Evolutionary conservation across 2,797 vertebrate species (phyloP), one percentile per base, ranked within the genome.

Genomic region (Tokudaia tokunoshimensis): DNA sequence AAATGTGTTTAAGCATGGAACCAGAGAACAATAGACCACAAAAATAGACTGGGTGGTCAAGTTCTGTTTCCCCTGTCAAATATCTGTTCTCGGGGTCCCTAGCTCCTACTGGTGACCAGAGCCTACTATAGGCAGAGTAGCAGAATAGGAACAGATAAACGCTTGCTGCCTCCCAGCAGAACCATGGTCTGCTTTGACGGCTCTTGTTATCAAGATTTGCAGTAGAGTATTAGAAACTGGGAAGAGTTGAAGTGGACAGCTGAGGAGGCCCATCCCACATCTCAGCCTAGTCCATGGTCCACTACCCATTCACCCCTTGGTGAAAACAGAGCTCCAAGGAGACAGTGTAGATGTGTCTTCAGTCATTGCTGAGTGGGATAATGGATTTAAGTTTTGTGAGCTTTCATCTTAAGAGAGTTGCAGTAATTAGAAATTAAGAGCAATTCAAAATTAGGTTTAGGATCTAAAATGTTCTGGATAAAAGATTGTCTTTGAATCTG

Each of bases 391-490:
- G 55, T 86, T 85, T 93, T 50, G 24, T 61, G 55, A 92, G 67
- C 31, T n/a, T 59, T 29, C 89, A 12, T 89, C 67, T 65, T 55
- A 87, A 87, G 24, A 34, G 10, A 83, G 2, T 37, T 65, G 4
- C 7, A 34, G 13, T 3, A 34, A 11, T 13, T 12, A 11, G 3
- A 70, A 4, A 50, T 59, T 29, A 41, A 20, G 31, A 70, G 55
- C 44, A 92, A 92, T 4, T 89, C 26, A 89, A 41, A 96, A 26
- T 86, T 75, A 74, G 24, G 15, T 65, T 80, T 52, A 65, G n/a
- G 29, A 72, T 82, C 89, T 47, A 83, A 26, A 83, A 37, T 84
- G 41, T 85, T 57, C 70, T 80, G 0, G 41, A 11, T 72, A 63
- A 87, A 85, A 80, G 31, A 29, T 44, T 63, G 11, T 19, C 72